A percentile compares a stretch with the other conserved stretches of the same genome.
These are phyloP conservation scores for Protaetia brevitarsis DNA, from an alignment of 1,140 invertebrate genomes.

Conservation along the genomic window DNA sequence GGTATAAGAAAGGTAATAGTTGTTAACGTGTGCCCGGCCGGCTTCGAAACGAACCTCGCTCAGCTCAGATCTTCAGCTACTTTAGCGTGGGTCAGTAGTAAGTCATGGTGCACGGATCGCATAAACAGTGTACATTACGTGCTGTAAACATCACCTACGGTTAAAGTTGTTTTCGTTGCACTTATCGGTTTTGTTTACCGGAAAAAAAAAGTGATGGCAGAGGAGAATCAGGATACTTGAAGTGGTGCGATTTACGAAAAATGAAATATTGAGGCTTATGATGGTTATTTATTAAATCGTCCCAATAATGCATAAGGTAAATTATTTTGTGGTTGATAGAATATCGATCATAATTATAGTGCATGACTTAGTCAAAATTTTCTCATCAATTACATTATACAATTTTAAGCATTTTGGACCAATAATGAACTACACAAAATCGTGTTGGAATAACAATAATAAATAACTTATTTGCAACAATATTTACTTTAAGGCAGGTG, in stretches of 20 bases:
- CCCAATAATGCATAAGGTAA: constrained; percentile 3
- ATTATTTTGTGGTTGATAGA: too few species aligned
- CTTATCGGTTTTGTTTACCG: background rate
- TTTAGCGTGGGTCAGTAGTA: constrained; percentile 7
- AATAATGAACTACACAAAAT: too few species aligned
- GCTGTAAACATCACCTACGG: constrained; percentile 5
- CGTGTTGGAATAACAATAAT: too few species aligned
- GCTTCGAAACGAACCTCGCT: background rate
- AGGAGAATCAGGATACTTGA: background rate
- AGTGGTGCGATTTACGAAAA: constrained; percentile 10
- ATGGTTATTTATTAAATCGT: background rate
- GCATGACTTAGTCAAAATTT: too few species aligned
- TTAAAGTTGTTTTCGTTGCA: constrained; percentile 1
- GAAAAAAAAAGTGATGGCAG: background rate
- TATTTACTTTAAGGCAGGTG: too few species aligned
- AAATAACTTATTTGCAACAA: too few species aligned
- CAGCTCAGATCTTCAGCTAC: constrained; percentile 10
- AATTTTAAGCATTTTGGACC: too few species aligned
- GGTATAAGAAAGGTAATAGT: constrained; percentile 12
- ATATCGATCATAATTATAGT: too few species aligned
- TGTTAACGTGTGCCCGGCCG: background rate
- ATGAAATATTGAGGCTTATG: too few species aligned
- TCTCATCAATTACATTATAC: too few species aligned
- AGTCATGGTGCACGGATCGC: background rate
- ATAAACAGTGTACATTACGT: constrained; percentile 5